Conservation (phyloP, 2,113 vertebrate genomes). For the Stercorarius parasiticus region DNA sequence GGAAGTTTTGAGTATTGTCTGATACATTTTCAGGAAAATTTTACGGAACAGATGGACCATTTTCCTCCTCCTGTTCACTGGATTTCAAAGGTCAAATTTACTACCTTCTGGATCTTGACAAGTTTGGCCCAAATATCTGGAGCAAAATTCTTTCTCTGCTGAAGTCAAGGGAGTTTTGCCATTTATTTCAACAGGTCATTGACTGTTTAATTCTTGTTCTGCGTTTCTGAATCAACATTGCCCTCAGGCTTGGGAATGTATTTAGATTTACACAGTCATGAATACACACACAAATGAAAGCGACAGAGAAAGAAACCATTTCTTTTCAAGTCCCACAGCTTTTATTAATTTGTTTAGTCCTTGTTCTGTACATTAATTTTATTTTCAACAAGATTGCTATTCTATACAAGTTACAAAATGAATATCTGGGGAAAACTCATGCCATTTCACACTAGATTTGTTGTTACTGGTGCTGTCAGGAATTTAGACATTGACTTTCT, state of each 20-base stretch:
- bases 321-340: not conserved
- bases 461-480: slow-evolving; percentile 16
- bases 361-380: slow-evolving; percentile 48
- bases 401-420: slow-evolving; percentile 13
- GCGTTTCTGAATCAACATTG: slow-evolving; percentile 4
- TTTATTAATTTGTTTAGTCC: slow-evolving; percentile 53
- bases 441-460: slow-evolving; percentile 44
- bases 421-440: slow-evolving; percentile 26
- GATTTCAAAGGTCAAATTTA: not conserved
- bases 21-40: not conserved
- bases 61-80: not conserved
- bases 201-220: slow-evolving; percentile 9
- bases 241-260: not conserved
- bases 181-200: slow-evolving; percentile 8
- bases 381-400: slow-evolving; percentile 17
- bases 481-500: slow-evolving; percentile 23
- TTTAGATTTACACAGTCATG: slow-evolving; percentile 6
- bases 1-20: not conserved
- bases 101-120: not conserved
- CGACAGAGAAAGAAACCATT: not conserved
- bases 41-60: not conserved
- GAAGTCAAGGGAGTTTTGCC: not conserved
- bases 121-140: not conserved
- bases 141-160: not conserved
- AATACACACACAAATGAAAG: not conserved